These are phyloP conservation scores for Andrena praecox DNA, from an alignment of 2,888 invertebrate genomes.

Conservation along the genomic window DNA sequence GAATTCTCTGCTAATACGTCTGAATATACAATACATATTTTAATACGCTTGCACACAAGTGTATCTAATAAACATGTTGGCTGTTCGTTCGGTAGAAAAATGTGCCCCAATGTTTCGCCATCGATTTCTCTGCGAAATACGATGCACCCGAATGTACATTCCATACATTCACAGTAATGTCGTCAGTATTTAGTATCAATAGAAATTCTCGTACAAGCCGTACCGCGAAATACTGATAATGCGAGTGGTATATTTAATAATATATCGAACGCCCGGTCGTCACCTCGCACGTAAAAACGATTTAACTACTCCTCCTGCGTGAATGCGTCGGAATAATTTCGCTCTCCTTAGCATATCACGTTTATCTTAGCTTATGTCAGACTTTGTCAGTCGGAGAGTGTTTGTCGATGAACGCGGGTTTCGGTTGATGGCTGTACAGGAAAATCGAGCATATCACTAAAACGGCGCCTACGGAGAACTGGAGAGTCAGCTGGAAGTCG, in stretches of 20 bases:
- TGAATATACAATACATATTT: constrained; percentile 8
- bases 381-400: constrained; percentile 73
- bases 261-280: neutral
- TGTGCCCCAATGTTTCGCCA: neutral
- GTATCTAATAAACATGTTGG: neutral
- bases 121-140: neutral
- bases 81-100: constrained; percentile 32
- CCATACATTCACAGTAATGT: neutral
- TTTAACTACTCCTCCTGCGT: constrained; percentile 2
- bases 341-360: neutral
- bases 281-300: neutral
- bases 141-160: neutral
- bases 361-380: constrained; percentile 61
- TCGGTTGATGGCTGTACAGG: constrained; percentile 94
- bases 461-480: constrained; percentile 93
- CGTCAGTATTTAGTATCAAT: neutral
- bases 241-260: neutral
- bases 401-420: constrained; percentile 76
- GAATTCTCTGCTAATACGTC: constrained; percentile 3
- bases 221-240: constrained; percentile 22
- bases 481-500: constrained; percentile 93
- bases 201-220: neutral
- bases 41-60: neutral
- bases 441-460: constrained; percentile 98
- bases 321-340: constrained; percentile 11